Base-by-base conservation (phyloP, 2,888 invertebrate species). In the Macrosiphum euphorbiae region DNA sequence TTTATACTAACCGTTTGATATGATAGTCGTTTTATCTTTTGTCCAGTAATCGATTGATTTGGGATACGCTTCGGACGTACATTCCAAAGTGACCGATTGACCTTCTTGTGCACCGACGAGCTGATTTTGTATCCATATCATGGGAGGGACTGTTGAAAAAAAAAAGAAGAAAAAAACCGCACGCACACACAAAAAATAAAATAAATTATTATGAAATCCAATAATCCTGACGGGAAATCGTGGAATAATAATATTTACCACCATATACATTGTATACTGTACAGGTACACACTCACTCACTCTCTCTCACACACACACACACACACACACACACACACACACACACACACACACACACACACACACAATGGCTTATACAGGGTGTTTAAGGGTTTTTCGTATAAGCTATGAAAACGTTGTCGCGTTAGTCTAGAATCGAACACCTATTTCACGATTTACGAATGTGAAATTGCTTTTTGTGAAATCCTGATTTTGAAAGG, bases 31-130 rank as follows among this genome's bases (percentile, higher is more conserved):
- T 94, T 96, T 96, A 94, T 96, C 96, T 95, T 96, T 96, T 78
- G 96, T 96, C 97, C 97, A 97, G 95, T 97, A 97, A 95, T 96
- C 96, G 95, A 97, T 96, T 94, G 96, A 96, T 95, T 96, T 96
- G 16, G 97, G 97, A 95, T 96, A 96, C 89, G 97, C 97, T 95
- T 97, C 97, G 2, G 96, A 96, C 95, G 96, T 96, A 95, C 97
- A 97, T 95, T 96, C 96, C 91, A 97, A 95, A n/a, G 96, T 96
- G 95, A 96, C 96, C 94, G 96, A 96, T 94, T 96, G 96, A 8
- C 96, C 96, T 94, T 96, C 96, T 16, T 96, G 95, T 8, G 96
- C 96, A 5, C 96, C 96, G 47, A 97, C 96, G 95, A 97, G 95
- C 95, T 96, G 96, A 95, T 96, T 96, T 95, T 96, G 96, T 94